phyloP scores from a whole-genome alignment of 2,113 vertebrate species.

The Chaetorhynchus papuensis region DNA sequence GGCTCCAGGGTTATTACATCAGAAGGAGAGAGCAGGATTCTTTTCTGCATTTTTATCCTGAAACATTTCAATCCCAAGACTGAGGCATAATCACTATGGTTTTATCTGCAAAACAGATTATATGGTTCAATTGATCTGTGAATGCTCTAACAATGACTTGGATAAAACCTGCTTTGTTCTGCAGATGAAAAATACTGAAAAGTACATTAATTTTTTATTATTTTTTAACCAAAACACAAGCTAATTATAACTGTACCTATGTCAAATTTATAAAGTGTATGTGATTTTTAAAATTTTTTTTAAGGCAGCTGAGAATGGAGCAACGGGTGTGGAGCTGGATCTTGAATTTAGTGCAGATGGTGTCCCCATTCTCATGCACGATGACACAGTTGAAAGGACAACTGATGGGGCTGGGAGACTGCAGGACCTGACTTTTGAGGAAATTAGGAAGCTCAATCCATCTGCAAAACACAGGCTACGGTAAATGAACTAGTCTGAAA shows the following conservation, averaged over 20 bases:
- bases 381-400: slow-evolving; percentile 90
- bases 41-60: background rate
- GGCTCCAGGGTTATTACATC: background rate
- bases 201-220: background rate
- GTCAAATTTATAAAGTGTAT: background rate
- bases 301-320: slow-evolving; percentile 92
- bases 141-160: background rate
- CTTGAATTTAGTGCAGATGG: slow-evolving; percentile 91
- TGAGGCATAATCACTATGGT: background rate
- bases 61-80: background rate
- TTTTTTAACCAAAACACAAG: background rate
- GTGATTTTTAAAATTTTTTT: background rate
- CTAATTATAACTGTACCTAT: background rate
- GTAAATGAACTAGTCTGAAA: slow-evolving; percentile 60
- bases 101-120: background rate
- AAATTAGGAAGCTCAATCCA: slow-evolving; percentile 84
- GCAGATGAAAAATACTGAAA: background rate
- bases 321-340: slow-evolving; percentile 90
- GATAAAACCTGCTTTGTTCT: background rate
- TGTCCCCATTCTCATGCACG: slow-evolving; percentile 91
- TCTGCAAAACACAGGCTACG: slow-evolving; percentile 87
- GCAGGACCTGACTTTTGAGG: slow-evolving; percentile 78
- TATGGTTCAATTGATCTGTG: background rate
- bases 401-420: slow-evolving; percentile 87
- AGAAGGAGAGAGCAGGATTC: background rate